Conservation (phyloP, 1,140 invertebrate species). For the Nymphalis io region DNA sequence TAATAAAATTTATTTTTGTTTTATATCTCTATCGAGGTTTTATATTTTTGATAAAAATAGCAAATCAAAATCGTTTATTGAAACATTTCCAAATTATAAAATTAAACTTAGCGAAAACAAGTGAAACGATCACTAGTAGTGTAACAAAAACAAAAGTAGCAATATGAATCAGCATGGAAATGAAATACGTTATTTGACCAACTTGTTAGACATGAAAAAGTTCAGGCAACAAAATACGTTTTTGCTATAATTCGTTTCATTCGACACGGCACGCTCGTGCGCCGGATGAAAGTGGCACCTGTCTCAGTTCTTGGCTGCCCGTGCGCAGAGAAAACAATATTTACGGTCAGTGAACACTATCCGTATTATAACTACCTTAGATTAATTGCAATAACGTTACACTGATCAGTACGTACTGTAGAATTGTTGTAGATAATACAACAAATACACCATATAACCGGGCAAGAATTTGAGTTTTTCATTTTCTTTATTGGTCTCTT, state of each 20-base stretch:
- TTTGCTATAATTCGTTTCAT: conserved; percentile 29
- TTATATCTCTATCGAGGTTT: background rate
- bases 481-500: too few relatives aligned
- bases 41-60: background rate
- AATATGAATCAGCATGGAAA: background rate
- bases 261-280: conserved; percentile 21
- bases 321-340: conserved; percentile 26
- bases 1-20: background rate
- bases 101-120: too few relatives aligned
- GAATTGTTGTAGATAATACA: background rate
- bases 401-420: background rate
- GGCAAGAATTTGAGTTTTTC: background rate
- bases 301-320: conserved; percentile 7
- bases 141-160: background rate
- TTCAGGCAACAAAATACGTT: background rate
- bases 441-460: background rate
- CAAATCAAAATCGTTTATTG: too few relatives aligned
- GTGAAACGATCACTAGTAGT: background rate
- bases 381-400: background rate
- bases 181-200: conserved; percentile 8
- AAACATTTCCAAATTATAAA: too few relatives aligned
- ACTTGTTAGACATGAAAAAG: conserved; percentile 16
- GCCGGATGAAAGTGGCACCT: conserved; percentile 29
- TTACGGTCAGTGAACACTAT: conserved; percentile 30
- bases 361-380: conserved; percentile 1